A percentile compares a stretch with the other conserved stretches of the same genome.
Evolutionary conservation across 1,140 invertebrate genomes (phyloP).

Genomic region (Hylyphantes graminicola): DNA sequence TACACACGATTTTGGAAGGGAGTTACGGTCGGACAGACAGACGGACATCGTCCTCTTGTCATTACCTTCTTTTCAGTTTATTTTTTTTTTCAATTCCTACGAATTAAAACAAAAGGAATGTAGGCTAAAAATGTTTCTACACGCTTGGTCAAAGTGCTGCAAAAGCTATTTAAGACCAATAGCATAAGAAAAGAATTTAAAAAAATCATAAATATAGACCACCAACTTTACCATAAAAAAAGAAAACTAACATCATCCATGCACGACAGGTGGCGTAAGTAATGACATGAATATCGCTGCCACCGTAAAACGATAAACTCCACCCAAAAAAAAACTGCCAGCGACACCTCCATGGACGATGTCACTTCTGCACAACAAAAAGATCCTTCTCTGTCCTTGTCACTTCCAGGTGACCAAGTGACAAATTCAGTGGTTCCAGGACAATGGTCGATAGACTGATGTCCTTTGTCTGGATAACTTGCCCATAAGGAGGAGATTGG

Average conservation of each 20-base stretch:
- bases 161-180: neutral
- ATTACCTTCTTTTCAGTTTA: too few species aligned
- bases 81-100: too few species aligned
- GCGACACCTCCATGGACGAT: too few species aligned
- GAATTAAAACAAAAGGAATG: too few species aligned
- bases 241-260: too few species aligned
- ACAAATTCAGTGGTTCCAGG: neutral
- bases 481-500: neutral
- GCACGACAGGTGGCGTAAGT: neutral
- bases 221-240: too few species aligned
- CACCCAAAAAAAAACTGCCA: neutral
- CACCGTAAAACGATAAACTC: slow-evolving; percentile 6
- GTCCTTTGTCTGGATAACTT: slow-evolving; percentile 26
- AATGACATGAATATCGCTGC: neutral
- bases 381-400: slow-evolving; percentile 3
- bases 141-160: neutral
- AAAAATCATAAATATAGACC: too few species aligned
- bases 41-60: too few species aligned
- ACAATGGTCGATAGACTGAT: slow-evolving; percentile 17
- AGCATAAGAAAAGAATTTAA: neutral
- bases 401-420: slow-evolving; percentile 12
- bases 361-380: too few species aligned
- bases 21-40: too few species aligned
- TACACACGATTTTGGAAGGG: too few species aligned
- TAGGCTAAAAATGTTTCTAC: neutral